Evolutionary conservation across 2,888 invertebrate species (phyloP).

Genomic region (Drosophila flavopinicola): DNA sequence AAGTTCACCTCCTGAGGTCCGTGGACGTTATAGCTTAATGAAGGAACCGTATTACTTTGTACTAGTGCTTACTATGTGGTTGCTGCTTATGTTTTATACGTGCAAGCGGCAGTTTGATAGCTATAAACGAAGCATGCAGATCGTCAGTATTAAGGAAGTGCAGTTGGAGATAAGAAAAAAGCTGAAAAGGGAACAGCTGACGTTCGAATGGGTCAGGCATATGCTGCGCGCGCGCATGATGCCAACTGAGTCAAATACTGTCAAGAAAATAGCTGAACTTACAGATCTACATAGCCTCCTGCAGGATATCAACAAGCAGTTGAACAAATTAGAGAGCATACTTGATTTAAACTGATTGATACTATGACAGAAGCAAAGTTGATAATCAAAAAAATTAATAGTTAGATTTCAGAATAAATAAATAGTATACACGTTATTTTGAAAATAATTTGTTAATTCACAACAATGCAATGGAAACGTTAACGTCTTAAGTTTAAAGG

Average conservation of each 20-base stretch:
- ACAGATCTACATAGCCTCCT: constrained; percentile 7
- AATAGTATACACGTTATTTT: constrained; percentile 14
- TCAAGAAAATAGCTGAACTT: constrained; percentile 3
- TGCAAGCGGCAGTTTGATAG: constrained; percentile 15
- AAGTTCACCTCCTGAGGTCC: not conserved
- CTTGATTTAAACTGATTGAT: not conserved
- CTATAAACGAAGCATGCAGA: constrained; percentile 3
- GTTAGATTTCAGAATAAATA: constrained; percentile 16
- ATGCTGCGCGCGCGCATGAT: constrained; percentile 23
- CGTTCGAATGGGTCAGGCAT: constrained; percentile 9
- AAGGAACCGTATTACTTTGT: constrained; percentile 1
- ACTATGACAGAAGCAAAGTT: not conserved
- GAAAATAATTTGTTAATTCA: constrained; percentile 19
- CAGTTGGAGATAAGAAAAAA: constrained; percentile 41
- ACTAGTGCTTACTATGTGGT: constrained; percentile 28
- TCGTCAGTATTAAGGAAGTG: constrained; percentile 17
- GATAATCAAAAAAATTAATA: constrained; percentile 6
- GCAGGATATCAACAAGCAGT: constrained; percentile 18
- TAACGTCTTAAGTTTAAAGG: constrained; percentile 4
- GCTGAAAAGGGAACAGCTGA: constrained; percentile 32
- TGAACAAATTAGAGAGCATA: constrained; percentile 16
- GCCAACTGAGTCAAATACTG: not conserved
- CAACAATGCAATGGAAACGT: constrained; percentile 18
- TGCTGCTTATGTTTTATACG: constrained; percentile 24
- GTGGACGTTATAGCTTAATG: not conserved